Conservation (phyloP, 2,113 vertebrate genomes). For the Zosterops pallidus region DNA sequence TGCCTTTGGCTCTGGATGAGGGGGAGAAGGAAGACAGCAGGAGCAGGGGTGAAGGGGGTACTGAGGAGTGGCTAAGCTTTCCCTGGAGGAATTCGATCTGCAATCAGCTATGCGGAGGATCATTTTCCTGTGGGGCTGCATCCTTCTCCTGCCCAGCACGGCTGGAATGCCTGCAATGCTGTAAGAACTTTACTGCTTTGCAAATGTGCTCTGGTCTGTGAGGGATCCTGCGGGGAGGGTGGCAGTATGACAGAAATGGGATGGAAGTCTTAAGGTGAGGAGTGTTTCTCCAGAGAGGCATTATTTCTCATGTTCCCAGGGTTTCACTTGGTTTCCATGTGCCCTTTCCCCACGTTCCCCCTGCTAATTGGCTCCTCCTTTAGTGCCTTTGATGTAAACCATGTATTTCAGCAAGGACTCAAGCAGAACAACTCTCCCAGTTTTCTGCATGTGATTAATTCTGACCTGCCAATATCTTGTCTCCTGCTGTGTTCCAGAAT, state of each 20-base stretch:
- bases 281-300: not conserved
- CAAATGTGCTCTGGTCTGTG: not conserved
- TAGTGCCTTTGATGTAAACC: not conserved
- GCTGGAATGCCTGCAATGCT: not conserved
- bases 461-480: not conserved
- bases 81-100: not conserved
- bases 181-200: slow-evolving; percentile 24
- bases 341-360: not conserved
- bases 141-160: not conserved
- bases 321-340: not conserved
- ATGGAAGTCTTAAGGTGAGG: not conserved
- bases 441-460: not conserved
- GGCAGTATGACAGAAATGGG: not conserved
- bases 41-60: not conserved
- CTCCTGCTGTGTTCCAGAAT: not conserved
- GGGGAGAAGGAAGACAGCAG: not conserved
- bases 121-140: slow-evolving; percentile 14
- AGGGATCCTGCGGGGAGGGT: not conserved
- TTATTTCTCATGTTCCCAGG: not conserved
- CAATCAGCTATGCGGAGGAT: slow-evolving; percentile 7
- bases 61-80: not conserved
- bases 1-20: not conserved
- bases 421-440: not conserved
- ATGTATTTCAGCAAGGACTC: not conserved
- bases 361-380: not conserved